A percentile compares a stretch with the other conserved stretches of the same genome.
Conservation (phyloP, 1,140 invertebrate genomes). For the Zaprionus kolodkinae region DNA sequence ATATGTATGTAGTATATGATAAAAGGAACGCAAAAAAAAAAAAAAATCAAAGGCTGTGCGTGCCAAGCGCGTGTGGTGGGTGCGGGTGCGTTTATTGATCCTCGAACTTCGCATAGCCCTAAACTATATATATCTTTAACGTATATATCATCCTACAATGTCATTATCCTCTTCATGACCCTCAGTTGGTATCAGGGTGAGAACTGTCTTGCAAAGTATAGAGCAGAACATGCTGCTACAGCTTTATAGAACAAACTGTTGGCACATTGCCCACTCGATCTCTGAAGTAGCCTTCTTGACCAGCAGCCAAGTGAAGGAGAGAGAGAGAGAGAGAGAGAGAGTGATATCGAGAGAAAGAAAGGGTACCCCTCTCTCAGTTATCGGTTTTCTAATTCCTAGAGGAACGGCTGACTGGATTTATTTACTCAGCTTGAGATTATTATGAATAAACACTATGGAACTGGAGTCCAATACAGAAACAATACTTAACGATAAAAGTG, state of each 20-base stretch:
- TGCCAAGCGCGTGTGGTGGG: conserved; percentile 55
- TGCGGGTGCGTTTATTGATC: conserved; percentile 35
- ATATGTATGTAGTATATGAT: conserved; percentile 29
- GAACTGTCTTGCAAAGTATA: conserved; percentile 1
- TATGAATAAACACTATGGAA: neutral
- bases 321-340: neutral
- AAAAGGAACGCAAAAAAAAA: conserved; percentile 17
- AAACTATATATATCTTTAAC: no score
- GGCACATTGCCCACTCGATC: conserved; percentile 17
- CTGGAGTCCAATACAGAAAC: neutral
- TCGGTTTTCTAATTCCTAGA: conserved; percentile 1
- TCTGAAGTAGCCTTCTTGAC: neutral
- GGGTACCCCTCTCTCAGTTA: neutral
- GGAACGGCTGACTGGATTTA: neutral
- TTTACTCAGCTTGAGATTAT: neutral
- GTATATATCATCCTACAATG: conserved; percentile 5
- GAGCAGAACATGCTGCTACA: conserved; percentile 8
- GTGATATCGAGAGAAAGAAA: neutral
- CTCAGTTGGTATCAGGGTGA: neutral
- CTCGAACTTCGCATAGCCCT: no score
- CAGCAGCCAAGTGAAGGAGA: neutral
- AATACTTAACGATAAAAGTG: neutral
- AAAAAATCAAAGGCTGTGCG: conserved; percentile 24
- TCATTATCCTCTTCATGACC: neutral
- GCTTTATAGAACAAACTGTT: conserved; percentile 7